Evolutionary conservation across 2,888 invertebrate genomes (phyloP), one percentile per base, ranked within the genome.

Genomic region (Tribolium freemani): DNA sequence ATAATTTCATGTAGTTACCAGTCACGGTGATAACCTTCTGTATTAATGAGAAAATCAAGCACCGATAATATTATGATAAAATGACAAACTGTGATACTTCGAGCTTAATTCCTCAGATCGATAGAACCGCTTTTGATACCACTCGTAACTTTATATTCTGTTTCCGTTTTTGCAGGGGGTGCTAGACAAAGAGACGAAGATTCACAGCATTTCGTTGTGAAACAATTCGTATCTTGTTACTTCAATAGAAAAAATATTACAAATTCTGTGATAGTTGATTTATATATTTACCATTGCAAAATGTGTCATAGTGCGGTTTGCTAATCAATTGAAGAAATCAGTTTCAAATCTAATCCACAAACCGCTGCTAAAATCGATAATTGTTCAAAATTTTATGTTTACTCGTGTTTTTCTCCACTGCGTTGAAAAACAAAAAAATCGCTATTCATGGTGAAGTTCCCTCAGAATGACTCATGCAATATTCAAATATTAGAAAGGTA

Each of bases 391-490:
- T 26, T 16, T 2, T 1, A 26, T 26, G 26, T 26, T 26, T 26
- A 5, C 26, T 26, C 5, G 26, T 26, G 26, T 26, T 26, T 26
- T 48, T 48, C 13, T 13, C 11, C 13, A 2, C n/a, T 16, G 16
- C 2, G 16, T 1, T 16, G 16, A 38, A 8, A 38, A 38, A 31
- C 5, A 51, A 30, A 56, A 56, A 56, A 57, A 31, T 13, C 13
- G n/a, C 44, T 11, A 10, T 58, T 58, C 30, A 54, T 60, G 60
- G 21, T 26, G 30, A 10, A 46, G 21, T 48, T 60, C 46, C 26
- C 45, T 60, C 6, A 5, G 60, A 26, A 3, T 60, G 60, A 46
- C 6, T 60, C 60, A 60, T 60, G 20, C 45, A 58, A 51, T 57
- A 45, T 58, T 58, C 60, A 46, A 21, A 60, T 10, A 48, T 10